Evolutionary conservation across 2,113 vertebrate genomes (phyloP), one percentile per base, ranked within the genome.

Genomic region (Sialia sialis): DNA sequence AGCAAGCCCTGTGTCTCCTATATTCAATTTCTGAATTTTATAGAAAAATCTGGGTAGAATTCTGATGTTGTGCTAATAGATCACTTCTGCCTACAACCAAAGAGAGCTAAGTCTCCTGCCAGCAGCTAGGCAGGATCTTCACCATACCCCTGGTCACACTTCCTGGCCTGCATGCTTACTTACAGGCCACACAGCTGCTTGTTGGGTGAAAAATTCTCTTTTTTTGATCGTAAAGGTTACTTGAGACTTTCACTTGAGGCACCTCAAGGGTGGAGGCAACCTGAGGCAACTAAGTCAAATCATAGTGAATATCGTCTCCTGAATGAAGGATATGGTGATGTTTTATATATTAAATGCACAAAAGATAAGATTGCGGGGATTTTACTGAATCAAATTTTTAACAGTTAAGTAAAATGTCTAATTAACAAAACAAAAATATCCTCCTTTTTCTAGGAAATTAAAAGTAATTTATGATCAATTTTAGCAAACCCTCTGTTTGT

Each of bases 1-100:
- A 84, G 20, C 1, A 66, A 62, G 18, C 1, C 2, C 9, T 60
- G 2, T 34, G 6, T 51, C 7, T 64, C 11, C 3, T 59, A 3
- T 10, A 19, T 66, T 56, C 7, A 69, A 4, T 4, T 76, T 76
- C 17, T 44, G 10, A 73, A 85, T 54, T 70, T 87, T 78, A 51
- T 29, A 38, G 13, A 7, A 74, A 70, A 17, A 70, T 81, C 13
- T 59, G 19, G 1, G 10, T 43, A 43, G 13, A 43, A 72, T 9
- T 49, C 17, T 34, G 70, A 30, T 5, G 10, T 15, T 73, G 20
- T 78, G 23, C 27, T 55, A 46, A 44, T 22, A 48, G 27, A 51
- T 30, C 11, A 3, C 5, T 10, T 88, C 32, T 69, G 10, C 22
- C n/a, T 79, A 7, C 14, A 48, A 29, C 7, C 6, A 68, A 17